Evolutionary conservation across 2,113 vertebrate species (phyloP).

Genomic region (Datnioides undecimradiatus): DNA sequence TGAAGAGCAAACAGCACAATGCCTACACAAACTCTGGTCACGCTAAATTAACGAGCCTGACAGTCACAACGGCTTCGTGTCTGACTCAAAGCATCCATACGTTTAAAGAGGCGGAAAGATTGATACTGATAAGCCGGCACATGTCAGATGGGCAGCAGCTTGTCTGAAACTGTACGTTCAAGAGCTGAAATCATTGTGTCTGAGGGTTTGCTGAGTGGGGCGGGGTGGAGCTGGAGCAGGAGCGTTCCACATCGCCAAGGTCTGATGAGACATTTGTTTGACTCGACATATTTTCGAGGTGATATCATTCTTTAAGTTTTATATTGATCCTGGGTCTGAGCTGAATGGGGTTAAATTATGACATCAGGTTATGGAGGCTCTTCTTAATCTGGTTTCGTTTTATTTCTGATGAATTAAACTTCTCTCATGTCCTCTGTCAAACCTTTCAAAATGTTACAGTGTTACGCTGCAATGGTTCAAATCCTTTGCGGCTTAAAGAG

Average conservation of each 20-base stretch:
- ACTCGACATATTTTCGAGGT: slow-evolving; percentile 43
- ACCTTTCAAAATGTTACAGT: too few species aligned
- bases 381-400: not conserved
- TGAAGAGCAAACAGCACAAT: slow-evolving; percentile 33
- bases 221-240: slow-evolving; percentile 40
- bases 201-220: slow-evolving; percentile 35
- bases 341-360: not conserved
- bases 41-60: slow-evolving; percentile 72
- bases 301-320: slow-evolving; percentile 29
- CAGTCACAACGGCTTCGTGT: slow-evolving; percentile 67
- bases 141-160: slow-evolving; percentile 64
- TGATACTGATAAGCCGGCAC: slow-evolving; percentile 66
- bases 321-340: slow-evolving; percentile 4
- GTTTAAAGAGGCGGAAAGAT: slow-evolving; percentile 65
- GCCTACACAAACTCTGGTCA: slow-evolving; percentile 66
- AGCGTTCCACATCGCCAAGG: slow-evolving; percentile 20
- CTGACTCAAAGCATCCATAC: slow-evolving; percentile 55
- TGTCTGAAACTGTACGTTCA: slow-evolving; percentile 38
- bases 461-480: too few species aligned
- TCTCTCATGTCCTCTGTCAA: too few species aligned
- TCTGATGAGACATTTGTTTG: slow-evolving; percentile 48
- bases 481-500: too few species aligned
- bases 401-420: too few species aligned
- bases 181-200: slow-evolving; percentile 24
- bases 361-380: not conserved